phyloP scores from a whole-genome alignment of 2,113 vertebrate species.

The Nyctibius bracteatus region DNA sequence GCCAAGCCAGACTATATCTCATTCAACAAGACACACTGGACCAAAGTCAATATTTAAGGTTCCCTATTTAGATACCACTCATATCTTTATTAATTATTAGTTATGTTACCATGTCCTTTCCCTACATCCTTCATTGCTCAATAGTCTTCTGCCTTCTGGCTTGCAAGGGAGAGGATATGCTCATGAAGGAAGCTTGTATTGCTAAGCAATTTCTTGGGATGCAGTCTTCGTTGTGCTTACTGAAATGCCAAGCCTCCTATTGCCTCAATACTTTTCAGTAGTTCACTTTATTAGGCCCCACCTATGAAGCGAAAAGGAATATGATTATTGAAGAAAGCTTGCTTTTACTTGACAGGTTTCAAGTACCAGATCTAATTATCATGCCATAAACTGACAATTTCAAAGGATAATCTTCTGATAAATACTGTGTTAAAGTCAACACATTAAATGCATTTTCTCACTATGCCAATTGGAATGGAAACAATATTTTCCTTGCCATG shows the following conservation, averaged over 20 bases:
- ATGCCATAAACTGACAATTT: constrained; percentile 46
- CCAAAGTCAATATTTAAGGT: neutral
- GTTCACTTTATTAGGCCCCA: constrained; percentile 49
- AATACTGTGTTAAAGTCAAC: constrained; percentile 41
- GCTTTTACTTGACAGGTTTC: constrained; percentile 53
- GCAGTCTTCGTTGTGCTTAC: neutral
- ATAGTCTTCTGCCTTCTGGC: neutral
- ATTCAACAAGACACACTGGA: neutral
- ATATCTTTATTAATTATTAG: neutral
- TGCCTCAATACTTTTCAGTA: constrained; percentile 7
- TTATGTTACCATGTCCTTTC: neutral
- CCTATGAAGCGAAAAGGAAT: constrained; percentile 30
- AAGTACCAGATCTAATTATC: constrained; percentile 51
- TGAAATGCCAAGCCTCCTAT: neutral
- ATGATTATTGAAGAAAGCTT: neutral
- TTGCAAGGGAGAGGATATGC: neutral
- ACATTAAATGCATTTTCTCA: neutral
- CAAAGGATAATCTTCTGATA: constrained; percentile 35
- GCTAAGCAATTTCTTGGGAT: neutral
- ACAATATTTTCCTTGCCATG: constrained; percentile 50
- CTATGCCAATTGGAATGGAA: constrained; percentile 42
- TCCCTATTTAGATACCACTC: neutral
- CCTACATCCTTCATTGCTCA: neutral
- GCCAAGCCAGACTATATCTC: neutral
- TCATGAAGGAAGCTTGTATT: neutral